Conservation (phyloP, 2,113 vertebrate species). For the Anguilla japonica region DNA sequence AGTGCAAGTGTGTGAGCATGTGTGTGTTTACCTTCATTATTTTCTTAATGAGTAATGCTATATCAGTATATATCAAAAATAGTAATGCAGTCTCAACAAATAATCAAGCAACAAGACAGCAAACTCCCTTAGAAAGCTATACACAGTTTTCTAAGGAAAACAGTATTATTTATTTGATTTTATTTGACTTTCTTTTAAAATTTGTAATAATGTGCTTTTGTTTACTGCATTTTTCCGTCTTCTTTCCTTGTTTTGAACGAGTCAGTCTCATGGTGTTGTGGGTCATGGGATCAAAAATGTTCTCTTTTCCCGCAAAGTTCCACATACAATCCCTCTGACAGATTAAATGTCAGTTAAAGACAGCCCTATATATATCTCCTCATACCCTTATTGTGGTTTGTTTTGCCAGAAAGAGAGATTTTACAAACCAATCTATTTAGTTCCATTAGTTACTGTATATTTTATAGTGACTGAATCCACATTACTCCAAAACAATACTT, state of each 20-base stretch:
- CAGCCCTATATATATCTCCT: neutral
- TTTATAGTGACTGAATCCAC: neutral
- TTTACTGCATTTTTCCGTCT: constrained; percentile 23
- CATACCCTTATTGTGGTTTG: neutral
- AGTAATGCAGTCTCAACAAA: neutral
- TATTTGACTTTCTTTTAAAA: constrained; percentile 28
- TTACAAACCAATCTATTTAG: neutral
- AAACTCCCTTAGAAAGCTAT: constrained; percentile 10
- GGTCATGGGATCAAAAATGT: neutral
- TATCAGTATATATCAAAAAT: neutral
- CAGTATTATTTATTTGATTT: constrained; percentile 42
- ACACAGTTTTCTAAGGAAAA: constrained; percentile 30
- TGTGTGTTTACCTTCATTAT: neutral
- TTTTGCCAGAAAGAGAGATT: neutral
- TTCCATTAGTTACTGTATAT: neutral
- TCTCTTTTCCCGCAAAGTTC: neutral
- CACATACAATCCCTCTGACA: neutral
- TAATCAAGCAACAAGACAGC: constrained; percentile 2
- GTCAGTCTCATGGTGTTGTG: neutral
- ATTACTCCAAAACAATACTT: neutral
- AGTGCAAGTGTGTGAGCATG: neutral
- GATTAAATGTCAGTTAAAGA: neutral
- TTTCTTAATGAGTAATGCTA: neutral
- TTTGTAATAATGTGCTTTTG: constrained; percentile 26
- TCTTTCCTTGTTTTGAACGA: neutral